Conservation (phyloP, 2,888 invertebrate genomes). For the Perizoma affinitatum region DNA sequence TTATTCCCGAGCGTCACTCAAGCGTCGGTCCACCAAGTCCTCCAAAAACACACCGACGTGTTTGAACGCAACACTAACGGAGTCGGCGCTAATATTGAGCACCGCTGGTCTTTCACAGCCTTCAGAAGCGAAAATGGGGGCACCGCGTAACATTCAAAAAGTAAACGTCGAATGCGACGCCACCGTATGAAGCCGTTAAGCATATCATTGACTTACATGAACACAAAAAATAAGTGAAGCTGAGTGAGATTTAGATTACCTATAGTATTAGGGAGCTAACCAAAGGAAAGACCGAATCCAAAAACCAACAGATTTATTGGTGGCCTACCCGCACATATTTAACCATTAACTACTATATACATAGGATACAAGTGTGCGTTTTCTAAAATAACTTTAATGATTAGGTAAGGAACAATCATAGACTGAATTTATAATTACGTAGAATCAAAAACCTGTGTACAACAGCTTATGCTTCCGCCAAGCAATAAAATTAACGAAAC, state of each 20-base stretch:
- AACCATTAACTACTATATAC: no score
- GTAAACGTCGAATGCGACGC: constrained; percentile 12
- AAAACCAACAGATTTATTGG: no score
- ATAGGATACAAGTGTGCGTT: no score
- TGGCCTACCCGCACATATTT: no score
- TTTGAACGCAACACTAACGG: constrained; percentile 92
- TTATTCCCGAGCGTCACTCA: constrained; percentile 89
- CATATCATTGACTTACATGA: constrained; percentile 44
- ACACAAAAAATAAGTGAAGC: constrained; percentile 1
- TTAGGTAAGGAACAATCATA: no score
- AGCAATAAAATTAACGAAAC: no score
- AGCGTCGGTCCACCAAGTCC: constrained; percentile 89
- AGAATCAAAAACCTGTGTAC: no score
- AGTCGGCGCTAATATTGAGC: constrained; percentile 93
- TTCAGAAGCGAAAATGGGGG: constrained; percentile 59
- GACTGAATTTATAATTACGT: no score
- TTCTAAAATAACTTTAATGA: no score
- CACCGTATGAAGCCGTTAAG: constrained; percentile 29
- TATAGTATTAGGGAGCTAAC: no score
- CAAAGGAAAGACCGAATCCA: no score
- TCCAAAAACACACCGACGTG: constrained; percentile 90
- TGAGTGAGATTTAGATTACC: constrained; percentile 1
- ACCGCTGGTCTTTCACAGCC: constrained; percentile 94
- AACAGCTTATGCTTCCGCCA: no score
- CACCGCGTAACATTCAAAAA: constrained; percentile 22